A percentile compares a stretch with the other conserved stretches of the same genome.
Evolutionary conservation across 1,140 invertebrate genomes (phyloP).

Genomic region (Drusus annulatus): DNA sequence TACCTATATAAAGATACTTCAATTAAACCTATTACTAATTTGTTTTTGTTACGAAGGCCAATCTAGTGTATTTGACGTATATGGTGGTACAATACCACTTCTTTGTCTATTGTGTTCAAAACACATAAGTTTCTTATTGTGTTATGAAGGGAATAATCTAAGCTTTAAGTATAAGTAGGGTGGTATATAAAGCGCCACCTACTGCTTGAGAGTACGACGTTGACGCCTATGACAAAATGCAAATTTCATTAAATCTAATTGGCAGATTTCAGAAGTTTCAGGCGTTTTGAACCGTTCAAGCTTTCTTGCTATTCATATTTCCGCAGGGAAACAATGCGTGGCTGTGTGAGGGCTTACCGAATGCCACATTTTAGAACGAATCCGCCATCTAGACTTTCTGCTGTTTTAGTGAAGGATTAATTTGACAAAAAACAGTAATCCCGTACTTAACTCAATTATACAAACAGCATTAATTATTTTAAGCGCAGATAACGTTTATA

Average conservation of each 20-base stretch:
- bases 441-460: too few relatives aligned
- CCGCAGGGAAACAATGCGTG: constrained; percentile 1
- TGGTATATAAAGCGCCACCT: not conserved
- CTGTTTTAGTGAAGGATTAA: too few relatives aligned
- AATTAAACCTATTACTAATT: too few relatives aligned
- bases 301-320: constrained; percentile 28
- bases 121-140: constrained; percentile 20
- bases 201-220: too few relatives aligned
- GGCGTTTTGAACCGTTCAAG: constrained; percentile 5
- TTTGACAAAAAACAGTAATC: too few relatives aligned
- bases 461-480: too few relatives aligned
- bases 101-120: not conserved
- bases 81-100: too few relatives aligned
- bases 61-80: too few relatives aligned
- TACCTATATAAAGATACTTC: too few relatives aligned
- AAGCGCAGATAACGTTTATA: too few relatives aligned
- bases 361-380: constrained; percentile 15
- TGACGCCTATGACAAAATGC: constrained; percentile 15
- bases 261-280: constrained; percentile 25
- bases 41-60: too few relatives aligned
- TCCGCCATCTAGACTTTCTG: too few relatives aligned
- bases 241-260: constrained; percentile 39
- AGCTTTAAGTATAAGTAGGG: not conserved
- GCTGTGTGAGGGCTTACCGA: not conserved
- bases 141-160: not conserved